These are phyloP conservation scores for Babylonia areolata DNA, from an alignment of 1,140 invertebrate species.

Conservation along the genomic window DNA sequence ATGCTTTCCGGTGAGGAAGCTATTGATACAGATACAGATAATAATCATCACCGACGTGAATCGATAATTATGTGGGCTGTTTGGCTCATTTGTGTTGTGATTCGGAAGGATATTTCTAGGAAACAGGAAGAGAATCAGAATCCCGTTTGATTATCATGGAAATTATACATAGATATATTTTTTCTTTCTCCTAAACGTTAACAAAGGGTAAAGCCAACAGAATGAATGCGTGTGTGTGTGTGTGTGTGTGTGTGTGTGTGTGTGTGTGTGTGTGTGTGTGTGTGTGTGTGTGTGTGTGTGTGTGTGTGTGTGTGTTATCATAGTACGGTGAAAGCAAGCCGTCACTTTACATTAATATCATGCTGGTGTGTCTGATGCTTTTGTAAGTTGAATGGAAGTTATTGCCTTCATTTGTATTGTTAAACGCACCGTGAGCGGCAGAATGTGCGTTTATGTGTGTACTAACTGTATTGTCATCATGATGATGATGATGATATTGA, in stretches of 20 bases:
- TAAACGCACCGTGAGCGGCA: too few relatives aligned
- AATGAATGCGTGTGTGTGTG: not conserved
- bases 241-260: constrained; percentile 18
- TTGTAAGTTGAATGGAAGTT: not conserved
- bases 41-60: not conserved
- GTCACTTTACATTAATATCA: too few relatives aligned
- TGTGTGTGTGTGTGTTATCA: too few relatives aligned
- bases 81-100: not conserved
- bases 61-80: not conserved
- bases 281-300: not conserved
- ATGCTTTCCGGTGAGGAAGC: too few relatives aligned
- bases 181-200: too few relatives aligned
- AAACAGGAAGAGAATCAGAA: not conserved
- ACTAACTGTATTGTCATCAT: not conserved
- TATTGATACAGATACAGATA: too few relatives aligned
- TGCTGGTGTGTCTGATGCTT: not conserved
- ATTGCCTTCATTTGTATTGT: not conserved
- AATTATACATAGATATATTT: too few relatives aligned
- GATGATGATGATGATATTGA: not conserved
- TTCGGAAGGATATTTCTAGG: not conserved
- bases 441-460: not conserved
- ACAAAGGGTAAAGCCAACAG: too few relatives aligned
- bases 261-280: constrained; percentile 15
- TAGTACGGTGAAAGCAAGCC: too few relatives aligned
- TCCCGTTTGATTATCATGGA: too few relatives aligned